A percentile compares a stretch with the other conserved stretches of the same genome.
Conservation (phyloP, 2,797 vertebrate species). For the Cuniculus paca region DNA sequence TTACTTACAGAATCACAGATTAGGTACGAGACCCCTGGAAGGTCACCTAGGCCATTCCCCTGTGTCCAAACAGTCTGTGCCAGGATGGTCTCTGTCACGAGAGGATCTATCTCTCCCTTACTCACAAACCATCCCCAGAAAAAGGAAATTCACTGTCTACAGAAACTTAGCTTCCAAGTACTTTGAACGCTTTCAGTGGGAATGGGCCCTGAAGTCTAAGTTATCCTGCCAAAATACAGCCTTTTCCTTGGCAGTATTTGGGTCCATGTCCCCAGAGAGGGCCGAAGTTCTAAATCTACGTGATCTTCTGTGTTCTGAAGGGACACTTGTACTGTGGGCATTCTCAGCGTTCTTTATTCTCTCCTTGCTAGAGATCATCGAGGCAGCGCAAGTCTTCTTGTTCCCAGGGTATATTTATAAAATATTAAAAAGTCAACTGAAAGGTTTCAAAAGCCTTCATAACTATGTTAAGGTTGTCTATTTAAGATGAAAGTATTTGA, state of each 20-base stretch:
- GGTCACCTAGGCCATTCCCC: constrained; percentile 72
- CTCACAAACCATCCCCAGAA: constrained; percentile 27
- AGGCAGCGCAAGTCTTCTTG: neutral
- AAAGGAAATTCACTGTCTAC: neutral
- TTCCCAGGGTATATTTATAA: constrained; percentile 48
- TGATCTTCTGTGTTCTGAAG: neutral
- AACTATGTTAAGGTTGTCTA: constrained; percentile 52
- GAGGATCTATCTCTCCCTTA: neutral
- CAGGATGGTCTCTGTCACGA: constrained; percentile 17
- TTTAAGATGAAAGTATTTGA: constrained; percentile 46
- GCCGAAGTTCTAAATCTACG: neutral
- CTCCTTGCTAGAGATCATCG: neutral
- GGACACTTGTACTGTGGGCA: neutral
- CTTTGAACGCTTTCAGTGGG: neutral
- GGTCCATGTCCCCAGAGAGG: neutral
- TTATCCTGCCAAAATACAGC: neutral
- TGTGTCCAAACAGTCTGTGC: constrained; percentile 63
- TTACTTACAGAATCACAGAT: constrained; percentile 81
- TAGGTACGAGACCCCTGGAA: constrained; percentile 69
- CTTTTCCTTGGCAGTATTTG: neutral
- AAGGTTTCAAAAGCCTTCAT: neutral
- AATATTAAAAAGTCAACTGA: constrained; percentile 53
- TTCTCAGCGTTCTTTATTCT: neutral
- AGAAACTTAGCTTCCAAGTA: neutral
- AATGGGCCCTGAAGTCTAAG: constrained; percentile 47